Base-by-base conservation (phyloP, 2,888 invertebrate species). In the Myopa testacea region DNA sequence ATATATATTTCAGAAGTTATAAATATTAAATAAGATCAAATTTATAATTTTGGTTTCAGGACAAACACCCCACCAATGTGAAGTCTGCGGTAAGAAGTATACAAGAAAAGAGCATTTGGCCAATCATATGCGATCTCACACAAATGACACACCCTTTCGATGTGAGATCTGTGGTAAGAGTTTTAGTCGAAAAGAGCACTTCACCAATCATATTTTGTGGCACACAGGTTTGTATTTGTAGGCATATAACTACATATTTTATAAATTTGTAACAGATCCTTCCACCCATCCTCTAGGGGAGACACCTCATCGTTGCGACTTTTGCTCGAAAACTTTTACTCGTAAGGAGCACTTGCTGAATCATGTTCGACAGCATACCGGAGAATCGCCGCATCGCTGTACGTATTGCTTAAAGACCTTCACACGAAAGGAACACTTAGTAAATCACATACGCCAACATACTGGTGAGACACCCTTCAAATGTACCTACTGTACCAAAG, bases 131-230 rank as follows among this genome's bases (percentile, higher is more conserved):
- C 92, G 95, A 84, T 95, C 95, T 80, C 96, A 96, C 89, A 95
- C 95, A 82, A 95, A 95, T 87, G 96, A 96, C 90, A 95, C 95
- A 79, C 95, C 96, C 79, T 95, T 94, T 90, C 92, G 95, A 86
- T 96, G 96, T 90, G 95, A 95, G 89, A 94, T 95, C 87, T 96
- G 96, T 90, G 95, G 95, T 89, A 96, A 96, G 90, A 94, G 95
- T 83, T 96, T 96, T 90, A 95, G 95, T 80, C 92, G 95, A 88
- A 96, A 95, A 91, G 96, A 96, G 91, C 95, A 96, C 90, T 95
- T 95, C 91, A 95, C 94, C 92, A 95, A 95, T 91, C 95, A 95
- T 91, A 95, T 95, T 89, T 92, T 95, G 92, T 95, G 95, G 95
- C 95, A 95, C 89, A 95, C 95, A 86, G 93, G 92, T 92, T 95